phyloP scores from a whole-genome alignment of 1,140 invertebrate species.

The Anoplolepis gracilipes region DNA sequence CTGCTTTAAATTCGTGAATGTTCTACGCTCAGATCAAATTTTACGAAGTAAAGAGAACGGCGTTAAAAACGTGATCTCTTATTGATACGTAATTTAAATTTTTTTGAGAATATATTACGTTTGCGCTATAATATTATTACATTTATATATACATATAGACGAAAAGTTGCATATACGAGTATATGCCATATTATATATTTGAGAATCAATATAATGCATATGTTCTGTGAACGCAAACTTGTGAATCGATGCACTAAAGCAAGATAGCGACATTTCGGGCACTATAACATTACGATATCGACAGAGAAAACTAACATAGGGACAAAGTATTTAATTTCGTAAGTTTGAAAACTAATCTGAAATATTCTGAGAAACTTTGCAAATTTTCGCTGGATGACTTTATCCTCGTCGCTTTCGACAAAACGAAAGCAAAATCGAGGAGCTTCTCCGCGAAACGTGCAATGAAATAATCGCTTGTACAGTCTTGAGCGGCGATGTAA shows the following conservation, averaged over 20 bases:
- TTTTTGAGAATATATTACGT: not conserved
- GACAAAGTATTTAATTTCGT: conserved; percentile 31
- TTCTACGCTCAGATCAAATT: conserved; percentile 10
- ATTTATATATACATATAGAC: not conserved
- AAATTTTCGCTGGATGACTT: conserved; percentile 33
- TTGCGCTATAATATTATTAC: conserved; percentile 25
- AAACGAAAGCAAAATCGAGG: conserved; percentile 8
- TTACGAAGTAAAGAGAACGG: not conserved
- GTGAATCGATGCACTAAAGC: not conserved
- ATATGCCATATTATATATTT: not conserved
- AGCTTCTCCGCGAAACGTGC: not conserved
- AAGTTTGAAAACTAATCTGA: conserved; percentile 34
- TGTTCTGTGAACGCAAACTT: conserved; percentile 20
- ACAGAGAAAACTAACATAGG: not conserved
- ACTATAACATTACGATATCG: not conserved
- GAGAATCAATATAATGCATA: not conserved
- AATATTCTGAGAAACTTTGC: conserved; percentile 37
- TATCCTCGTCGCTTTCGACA: conserved; percentile 14
- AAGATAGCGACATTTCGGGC: not conserved
- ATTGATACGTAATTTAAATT: not conserved
- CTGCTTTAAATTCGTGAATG: conserved; percentile 1
- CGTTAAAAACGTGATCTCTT: not conserved
- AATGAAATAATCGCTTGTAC: not conserved
- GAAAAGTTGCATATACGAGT: not conserved
- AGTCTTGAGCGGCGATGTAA: not conserved